Evolutionary conservation across 1,140 invertebrate species (phyloP), one percentile per base, ranked within the genome.

Genomic region (Drosophila nigrodunni): DNA sequence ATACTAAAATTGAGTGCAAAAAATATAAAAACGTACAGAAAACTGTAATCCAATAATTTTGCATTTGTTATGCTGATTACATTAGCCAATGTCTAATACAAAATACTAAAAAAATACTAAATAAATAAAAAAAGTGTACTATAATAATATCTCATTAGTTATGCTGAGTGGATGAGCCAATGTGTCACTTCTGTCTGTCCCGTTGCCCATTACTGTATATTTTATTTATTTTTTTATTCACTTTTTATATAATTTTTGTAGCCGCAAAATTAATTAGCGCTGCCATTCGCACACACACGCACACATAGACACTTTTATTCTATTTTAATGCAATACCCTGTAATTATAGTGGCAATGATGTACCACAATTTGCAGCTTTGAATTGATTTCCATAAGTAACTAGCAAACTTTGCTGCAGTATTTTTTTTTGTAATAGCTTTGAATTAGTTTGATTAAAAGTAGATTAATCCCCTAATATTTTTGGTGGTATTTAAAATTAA

Each of bases 201-300:
- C 39, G 39, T 13, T 67, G 70, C 70, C 70, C 65, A 74, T 74
- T 74, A 68, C 13, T 69, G 55, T 69, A 54, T 74, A 68, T 75
- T 74, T 75, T 75, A 78, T 75, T 64, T 64, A 71, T 75, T 78
- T 78, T 55, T 78, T 76, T 78, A 76, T 76, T 75, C 65, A 66
- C 66, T 71, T 78, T 74, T 78, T 72, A 76, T 74, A 70, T 70
- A 74, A 74, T 74, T 74, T 74, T 49, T 69, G 60, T 75, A 60
- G 73, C 77, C 77, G 60, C 66, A 75, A 75, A 75, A 78, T 78
- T 78, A 78, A 78, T 78, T 78, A 78, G 77, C 72, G 60, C 73
- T 64, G 62, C 73, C 66, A 71, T 72, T 78, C 60, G 66, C 73
- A 71, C 34, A 72, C 13, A 47, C 18, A 58, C 11, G 1, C 7